These are phyloP conservation scores for Cyprichromis sp. DNA, from an alignment of 2,113 vertebrate genomes.

Conservation along the genomic window DNA sequence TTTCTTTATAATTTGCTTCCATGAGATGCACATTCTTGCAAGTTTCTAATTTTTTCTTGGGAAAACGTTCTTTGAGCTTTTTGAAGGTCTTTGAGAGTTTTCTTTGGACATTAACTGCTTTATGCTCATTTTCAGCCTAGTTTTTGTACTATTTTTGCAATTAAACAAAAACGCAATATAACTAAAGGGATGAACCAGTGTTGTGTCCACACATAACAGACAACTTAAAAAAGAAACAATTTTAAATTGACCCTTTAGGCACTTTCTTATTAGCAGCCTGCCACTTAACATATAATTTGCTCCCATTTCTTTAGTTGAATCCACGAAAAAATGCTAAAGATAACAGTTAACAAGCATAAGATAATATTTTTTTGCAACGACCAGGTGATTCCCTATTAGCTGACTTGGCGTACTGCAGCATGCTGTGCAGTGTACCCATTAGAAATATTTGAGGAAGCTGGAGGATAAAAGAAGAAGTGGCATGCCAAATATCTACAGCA, in stretches of 20 bases:
- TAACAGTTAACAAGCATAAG: neutral
- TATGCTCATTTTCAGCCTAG: neutral
- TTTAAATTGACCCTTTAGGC: neutral
- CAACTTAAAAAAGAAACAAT: neutral
- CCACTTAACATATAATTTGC: neutral
- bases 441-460: neutral
- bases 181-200: neutral
- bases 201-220: neutral
- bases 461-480: neutral
- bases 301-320: neutral
- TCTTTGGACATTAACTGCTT: neutral
- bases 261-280: neutral
- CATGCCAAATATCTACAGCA: neutral
- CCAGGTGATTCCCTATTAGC: neutral
- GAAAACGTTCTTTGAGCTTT: fast-evolving
- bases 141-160: neutral
- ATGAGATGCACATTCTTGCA: neutral
- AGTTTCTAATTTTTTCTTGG: neutral
- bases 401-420: neutral
- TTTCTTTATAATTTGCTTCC: neutral
- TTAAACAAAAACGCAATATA: neutral
- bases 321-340: neutral
- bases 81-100: neutral
- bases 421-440: neutral
- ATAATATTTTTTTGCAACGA: neutral